phyloP scores from a whole-genome alignment of 2,888 invertebrate genomes.

The Rhimphoctona megacephalus region DNA sequence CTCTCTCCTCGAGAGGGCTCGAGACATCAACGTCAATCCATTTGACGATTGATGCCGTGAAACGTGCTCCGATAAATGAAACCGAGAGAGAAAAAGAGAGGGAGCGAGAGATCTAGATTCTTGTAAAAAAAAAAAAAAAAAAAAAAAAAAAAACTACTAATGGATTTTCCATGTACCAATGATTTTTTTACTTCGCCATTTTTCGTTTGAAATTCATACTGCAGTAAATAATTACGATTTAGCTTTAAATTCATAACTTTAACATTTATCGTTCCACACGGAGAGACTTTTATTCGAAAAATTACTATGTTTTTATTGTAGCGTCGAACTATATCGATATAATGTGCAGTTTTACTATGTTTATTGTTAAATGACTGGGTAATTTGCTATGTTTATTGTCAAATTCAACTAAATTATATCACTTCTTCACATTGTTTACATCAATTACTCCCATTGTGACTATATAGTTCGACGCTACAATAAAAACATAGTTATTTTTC shows the following conservation, averaged over 20 bases:
- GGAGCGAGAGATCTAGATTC: slow-evolving; percentile 34
- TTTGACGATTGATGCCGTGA: slow-evolving; percentile 66
- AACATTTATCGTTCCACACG: not conserved
- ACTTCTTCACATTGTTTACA: no score
- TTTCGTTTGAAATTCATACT: slow-evolving; percentile 13
- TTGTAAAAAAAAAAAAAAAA: slow-evolving; percentile 58
- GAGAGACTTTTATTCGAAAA: no score
- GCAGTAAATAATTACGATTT: slow-evolving; percentile 14
- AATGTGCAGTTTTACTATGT: no score
- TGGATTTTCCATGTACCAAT: slow-evolving; percentile 65
- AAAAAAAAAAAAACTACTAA: slow-evolving; percentile 60
- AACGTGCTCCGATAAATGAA: slow-evolving; percentile 63
- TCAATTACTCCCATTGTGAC: no score
- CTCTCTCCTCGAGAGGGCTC: slow-evolving; percentile 37
- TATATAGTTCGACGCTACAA: no score
- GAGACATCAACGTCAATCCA: slow-evolving; percentile 67
- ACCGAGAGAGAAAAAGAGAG: slow-evolving; percentile 40
- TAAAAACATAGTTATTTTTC: no score
- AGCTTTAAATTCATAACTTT: not conserved
- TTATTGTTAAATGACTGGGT: no score
- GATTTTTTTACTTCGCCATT: slow-evolving; percentile 47
- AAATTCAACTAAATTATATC: no score
- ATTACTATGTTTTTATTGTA: no score
- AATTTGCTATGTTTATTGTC: no score
- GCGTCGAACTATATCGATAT: no score